Conservation (phyloP, 2,888 invertebrate species). For the Ypsolopha scabrella region DNA sequence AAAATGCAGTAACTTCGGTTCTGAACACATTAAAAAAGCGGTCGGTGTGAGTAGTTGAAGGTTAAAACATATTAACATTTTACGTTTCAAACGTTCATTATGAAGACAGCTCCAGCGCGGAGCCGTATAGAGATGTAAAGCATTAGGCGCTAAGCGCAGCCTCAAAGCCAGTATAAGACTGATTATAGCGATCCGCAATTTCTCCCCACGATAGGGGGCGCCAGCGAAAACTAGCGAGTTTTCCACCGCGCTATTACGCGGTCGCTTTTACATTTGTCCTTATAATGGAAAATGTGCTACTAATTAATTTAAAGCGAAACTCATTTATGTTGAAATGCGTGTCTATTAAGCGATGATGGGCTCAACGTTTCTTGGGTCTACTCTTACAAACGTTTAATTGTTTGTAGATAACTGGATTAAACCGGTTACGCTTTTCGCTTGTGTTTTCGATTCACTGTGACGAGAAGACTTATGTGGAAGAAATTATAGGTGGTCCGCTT, state of each 20-base stretch:
- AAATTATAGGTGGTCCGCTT: slow-evolving; percentile 65
- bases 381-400: slow-evolving; percentile 43
- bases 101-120: too few species aligned
- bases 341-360: slow-evolving; percentile 66
- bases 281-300: slow-evolving; percentile 71
- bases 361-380: slow-evolving; percentile 49
- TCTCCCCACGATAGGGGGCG: slow-evolving; percentile 66
- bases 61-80: too few species aligned
- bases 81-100: too few species aligned
- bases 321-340: slow-evolving; percentile 69
- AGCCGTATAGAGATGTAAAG: not conserved
- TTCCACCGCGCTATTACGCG: slow-evolving; percentile 70
- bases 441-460: slow-evolving; percentile 15
- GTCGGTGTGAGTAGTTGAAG: too few species aligned
- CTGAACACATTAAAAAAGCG: too few species aligned
- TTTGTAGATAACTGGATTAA: slow-evolving; percentile 40
- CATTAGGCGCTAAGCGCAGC: slow-evolving; percentile 61
- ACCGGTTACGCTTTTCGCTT: slow-evolving; percentile 28
- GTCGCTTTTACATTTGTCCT: slow-evolving; percentile 70
- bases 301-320: slow-evolving; percentile 70
- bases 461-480: slow-evolving; percentile 20
- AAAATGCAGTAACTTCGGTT: too few species aligned
- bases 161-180: slow-evolving; percentile 67
- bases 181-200: slow-evolving; percentile 71
- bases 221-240: slow-evolving; percentile 70